phyloP scores from a whole-genome alignment of 2,888 invertebrate species.

The Neoascia interrupta region DNA sequence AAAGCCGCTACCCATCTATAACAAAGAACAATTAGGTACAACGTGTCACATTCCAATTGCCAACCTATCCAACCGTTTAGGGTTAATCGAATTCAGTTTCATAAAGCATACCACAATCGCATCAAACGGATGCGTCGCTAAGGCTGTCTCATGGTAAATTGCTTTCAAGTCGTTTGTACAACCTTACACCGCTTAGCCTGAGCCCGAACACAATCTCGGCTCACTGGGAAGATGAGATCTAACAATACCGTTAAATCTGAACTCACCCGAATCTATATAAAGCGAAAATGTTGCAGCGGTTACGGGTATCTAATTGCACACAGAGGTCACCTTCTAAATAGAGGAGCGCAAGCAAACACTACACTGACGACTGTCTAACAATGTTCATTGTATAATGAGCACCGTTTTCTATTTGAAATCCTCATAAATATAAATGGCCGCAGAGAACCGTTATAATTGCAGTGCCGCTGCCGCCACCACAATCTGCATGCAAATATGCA shows the following conservation, averaged over 20 bases:
- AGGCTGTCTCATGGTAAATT: constrained; percentile 7
- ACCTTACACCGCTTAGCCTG: constrained; percentile 20
- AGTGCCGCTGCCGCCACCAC: constrained; percentile 33
- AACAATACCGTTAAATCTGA: constrained; percentile 54
- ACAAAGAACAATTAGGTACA: too few relatives aligned
- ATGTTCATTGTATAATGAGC: constrained; percentile 53
- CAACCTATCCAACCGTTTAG: constrained; percentile 65
- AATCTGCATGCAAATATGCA: constrained; percentile 57
- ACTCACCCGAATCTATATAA: constrained; percentile 66
- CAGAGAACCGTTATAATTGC: constrained; percentile 66
- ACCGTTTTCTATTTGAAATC: constrained; percentile 60
- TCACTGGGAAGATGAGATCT: constrained; percentile 47
- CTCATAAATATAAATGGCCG: constrained; percentile 69
- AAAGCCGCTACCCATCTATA: too few relatives aligned
- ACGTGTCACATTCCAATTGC: constrained; percentile 65
- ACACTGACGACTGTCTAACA: constrained; percentile 15
- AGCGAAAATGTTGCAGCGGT: background rate
- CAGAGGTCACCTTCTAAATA: constrained; percentile 49
- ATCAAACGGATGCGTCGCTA: constrained; percentile 24
- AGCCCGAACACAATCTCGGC: constrained; percentile 39
- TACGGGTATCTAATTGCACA: constrained; percentile 53
- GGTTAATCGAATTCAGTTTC: constrained; percentile 68
- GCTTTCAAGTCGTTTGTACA: background rate
- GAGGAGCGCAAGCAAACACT: background rate
- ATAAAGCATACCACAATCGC: constrained; percentile 54